Base-by-base conservation (phyloP, 2,113 vertebrate species). In the Nerophis ophidion region DNA sequence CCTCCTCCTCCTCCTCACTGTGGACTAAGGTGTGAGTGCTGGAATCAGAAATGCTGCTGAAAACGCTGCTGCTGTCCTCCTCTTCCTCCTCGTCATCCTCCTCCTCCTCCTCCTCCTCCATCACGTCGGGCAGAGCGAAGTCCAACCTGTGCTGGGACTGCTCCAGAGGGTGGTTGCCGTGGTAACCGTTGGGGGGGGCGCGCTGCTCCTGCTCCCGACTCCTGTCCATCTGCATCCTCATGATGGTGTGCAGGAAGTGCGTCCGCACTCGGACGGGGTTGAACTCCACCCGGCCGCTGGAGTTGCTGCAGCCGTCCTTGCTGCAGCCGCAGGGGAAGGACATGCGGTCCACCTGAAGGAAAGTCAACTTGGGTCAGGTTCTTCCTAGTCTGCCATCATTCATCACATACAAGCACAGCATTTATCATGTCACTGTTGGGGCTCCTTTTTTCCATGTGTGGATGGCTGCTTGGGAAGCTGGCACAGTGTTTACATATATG, bases 191-290 rank as follows among this genome's bases (percentile, higher is more conserved):
- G 61, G 90, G 0, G 90, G 74, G 3, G 94, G 78, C 9, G 89
- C 86, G n/a, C 67, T 88, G 84, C 80, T 95, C 95, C 84, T 97
- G 95, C 88, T 98, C 95, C 5, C 93, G 91, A 51, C 92, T 97
- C 85, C 97, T 98, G 87, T 99, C 97, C 81, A 98, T 87, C 79
- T 99, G 96, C 34, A 99, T 93, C 88, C 98, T 98, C 97, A 99
- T 99, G 77, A 99, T 97, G 35, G 97, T 99, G 91, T 99, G 97
- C 89, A 99, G 90, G 89, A 99, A 99, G 84, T 99, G 97, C 83
- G 97, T 99, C 86, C 97, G 94, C 68, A 99, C 97, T n/a, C 97
- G 93, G 81, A 99, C 97, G 52, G 97, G 97, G 81, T 98, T 99
- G 79, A 99, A 99, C 86, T 99, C 97, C 62, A 99, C 97, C 83